Percentiles rank a stretch among this genome's conserved stretches.
phyloP scores from a whole-genome alignment of 2,797 vertebrate genomes.

The Esox lucius region DNA sequence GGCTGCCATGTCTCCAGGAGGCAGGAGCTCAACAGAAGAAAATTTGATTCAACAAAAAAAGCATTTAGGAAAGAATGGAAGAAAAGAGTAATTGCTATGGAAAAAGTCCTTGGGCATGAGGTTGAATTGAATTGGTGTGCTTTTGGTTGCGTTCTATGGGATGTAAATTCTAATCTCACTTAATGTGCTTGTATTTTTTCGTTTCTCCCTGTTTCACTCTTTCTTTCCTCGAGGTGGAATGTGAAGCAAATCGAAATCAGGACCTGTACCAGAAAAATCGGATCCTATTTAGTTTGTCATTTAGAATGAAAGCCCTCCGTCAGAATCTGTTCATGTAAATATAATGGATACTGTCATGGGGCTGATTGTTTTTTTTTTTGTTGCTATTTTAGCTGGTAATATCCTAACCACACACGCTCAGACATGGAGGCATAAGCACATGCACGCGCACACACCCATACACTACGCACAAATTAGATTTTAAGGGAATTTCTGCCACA shows the following conservation, averaged over 20 bases:
- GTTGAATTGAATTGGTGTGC: constrained; percentile 50
- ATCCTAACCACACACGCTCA: constrained; percentile 14
- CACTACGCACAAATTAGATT: not conserved
- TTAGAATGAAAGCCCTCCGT: constrained; percentile 53
- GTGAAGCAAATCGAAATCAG: constrained; percentile 52
- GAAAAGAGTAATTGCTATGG: constrained; percentile 50
- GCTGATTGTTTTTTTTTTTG: not conserved
- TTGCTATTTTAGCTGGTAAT: constrained; percentile 30
- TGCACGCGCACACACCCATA: constrained; percentile 6
- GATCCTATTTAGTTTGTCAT: constrained; percentile 64
- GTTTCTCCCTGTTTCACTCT: constrained; percentile 37
- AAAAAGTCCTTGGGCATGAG: constrained; percentile 42
- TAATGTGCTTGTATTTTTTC: constrained; percentile 60
- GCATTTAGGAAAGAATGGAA: constrained; percentile 41
- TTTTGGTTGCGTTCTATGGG: constrained; percentile 55
- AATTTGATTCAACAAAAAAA: constrained; percentile 42
- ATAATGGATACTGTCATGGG: constrained; percentile 53
- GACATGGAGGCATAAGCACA: constrained; percentile 4
- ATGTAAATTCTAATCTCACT: constrained; percentile 61
- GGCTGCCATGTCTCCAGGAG: constrained; percentile 42
- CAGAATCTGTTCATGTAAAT: constrained; percentile 50
- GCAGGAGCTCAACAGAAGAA: constrained; percentile 33
- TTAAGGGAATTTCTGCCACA: too few species aligned
- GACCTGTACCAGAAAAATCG: constrained; percentile 50
- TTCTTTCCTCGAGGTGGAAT: constrained; percentile 55